Evolutionary conservation across 2,797 vertebrate genomes (phyloP).

Genomic region (Acipenser ruthenus): DNA sequence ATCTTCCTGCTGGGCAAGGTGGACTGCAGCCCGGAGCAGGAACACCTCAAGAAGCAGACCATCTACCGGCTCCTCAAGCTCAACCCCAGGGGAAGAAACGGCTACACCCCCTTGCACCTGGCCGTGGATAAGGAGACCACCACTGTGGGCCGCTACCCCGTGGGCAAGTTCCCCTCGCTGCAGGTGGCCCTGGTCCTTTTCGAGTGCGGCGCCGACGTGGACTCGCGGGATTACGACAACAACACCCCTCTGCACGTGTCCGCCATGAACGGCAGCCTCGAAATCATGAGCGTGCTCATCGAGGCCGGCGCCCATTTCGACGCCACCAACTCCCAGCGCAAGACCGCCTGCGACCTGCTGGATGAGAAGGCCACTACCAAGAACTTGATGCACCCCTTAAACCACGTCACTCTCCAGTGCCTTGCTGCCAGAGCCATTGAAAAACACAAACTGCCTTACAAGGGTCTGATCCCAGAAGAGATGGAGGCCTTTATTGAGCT

Average conservation of each 20-base stretch:
- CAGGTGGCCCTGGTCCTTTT: slow-evolving; percentile 75
- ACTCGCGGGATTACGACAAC: slow-evolving; percentile 88
- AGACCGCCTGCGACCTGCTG: slow-evolving; percentile 82
- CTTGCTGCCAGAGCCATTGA: slow-evolving; percentile 86
- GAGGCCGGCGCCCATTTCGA: slow-evolving; percentile 86
- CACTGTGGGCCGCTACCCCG: slow-evolving; percentile 82
- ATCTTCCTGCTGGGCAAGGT: slow-evolving; percentile 87
- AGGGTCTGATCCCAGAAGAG: slow-evolving; percentile 87
- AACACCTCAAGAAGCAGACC: slow-evolving; percentile 84
- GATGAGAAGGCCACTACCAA: slow-evolving; percentile 78
- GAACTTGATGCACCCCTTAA: slow-evolving; percentile 79
- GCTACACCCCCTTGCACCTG: slow-evolving; percentile 88
- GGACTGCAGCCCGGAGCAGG: slow-evolving; percentile 74
- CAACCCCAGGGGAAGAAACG: slow-evolving; percentile 73
- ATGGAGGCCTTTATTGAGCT: slow-evolving; percentile 93
- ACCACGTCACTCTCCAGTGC: slow-evolving; percentile 89
- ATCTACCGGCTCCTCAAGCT: slow-evolving; percentile 86
- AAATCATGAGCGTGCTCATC: slow-evolving; percentile 79
- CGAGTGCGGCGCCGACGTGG: slow-evolving; percentile 84
- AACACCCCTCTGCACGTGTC: slow-evolving; percentile 87
- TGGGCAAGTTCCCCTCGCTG: slow-evolving; percentile 82
- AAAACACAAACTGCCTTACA: slow-evolving; percentile 87
- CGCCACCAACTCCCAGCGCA: slow-evolving; percentile 80
- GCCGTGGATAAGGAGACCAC: slow-evolving; percentile 89
- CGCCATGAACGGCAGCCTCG: slow-evolving; percentile 75